Base-by-base conservation (phyloP, 2,888 invertebrate species). In the Bibio marci region DNA sequence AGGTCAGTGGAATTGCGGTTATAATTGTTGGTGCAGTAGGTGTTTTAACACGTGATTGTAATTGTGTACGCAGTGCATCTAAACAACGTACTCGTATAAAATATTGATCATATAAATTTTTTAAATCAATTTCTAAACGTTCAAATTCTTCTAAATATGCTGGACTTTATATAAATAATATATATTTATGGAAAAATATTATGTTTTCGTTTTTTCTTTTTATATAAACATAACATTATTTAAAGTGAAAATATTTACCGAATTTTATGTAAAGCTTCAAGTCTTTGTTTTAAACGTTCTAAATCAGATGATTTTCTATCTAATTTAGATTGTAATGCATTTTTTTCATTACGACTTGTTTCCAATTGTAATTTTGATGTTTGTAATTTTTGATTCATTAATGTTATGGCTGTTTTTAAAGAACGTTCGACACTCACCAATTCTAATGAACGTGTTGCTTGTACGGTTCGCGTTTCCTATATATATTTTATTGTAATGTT, bases 141-240 rank as follows among this genome's bases (percentile, higher is more conserved):
- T 88, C 87, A 59, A 91, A 86, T 60, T 98, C 97, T 50, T 92
- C 90, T 70, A 95, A 80, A 58, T 94, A 97, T 0, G 92, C 94
- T 1, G 97, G 97, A 37, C 39, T 39, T 15, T 19, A 14, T 11
- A 26, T n/a, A n/a, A n/a, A n/a, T n/a, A n/a, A n/a, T n/a, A n/a
- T n/a, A n/a, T n/a, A 22, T 22, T 4, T 22, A 8, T 22, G 22
- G 22, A 8, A 8, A n/a, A n/a, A n/a, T n/a, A n/a, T n/a, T n/a
- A 22, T 22, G 22, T 22, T 22, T 22, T 22, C 8, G 8, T 22
- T 22, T 22, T 22, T 22, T 22, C 8, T 6, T 22, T 22, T 22
- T 4, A 6, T 4, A 6, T 22, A 22, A 6, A 8, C 22, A 22
- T 22, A 4, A 22, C 22, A 22, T 6, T 86, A 22, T 22, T 22